phyloP scores from a whole-genome alignment of 2,797 vertebrate species.

The Lutjanus campechanus region DNA sequence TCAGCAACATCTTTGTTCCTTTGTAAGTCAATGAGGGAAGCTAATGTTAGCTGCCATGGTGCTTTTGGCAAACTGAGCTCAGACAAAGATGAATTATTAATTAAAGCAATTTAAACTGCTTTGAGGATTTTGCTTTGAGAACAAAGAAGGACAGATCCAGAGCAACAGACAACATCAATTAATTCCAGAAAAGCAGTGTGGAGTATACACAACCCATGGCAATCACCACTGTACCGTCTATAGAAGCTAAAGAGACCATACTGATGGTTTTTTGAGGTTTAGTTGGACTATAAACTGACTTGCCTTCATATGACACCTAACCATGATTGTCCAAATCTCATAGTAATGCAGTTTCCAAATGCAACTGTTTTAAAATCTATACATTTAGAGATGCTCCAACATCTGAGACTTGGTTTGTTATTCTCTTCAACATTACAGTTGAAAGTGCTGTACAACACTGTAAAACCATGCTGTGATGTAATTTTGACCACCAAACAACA shows the following conservation, averaged over 20 bases:
- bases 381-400: neutral
- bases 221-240: neutral
- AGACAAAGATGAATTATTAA: slow-evolving; percentile 67
- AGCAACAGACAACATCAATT: slow-evolving; percentile 52
- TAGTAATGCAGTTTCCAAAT: neutral
- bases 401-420: neutral
- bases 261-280: neutral
- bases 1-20: slow-evolving; percentile 41
- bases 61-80: slow-evolving; percentile 59
- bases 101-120: slow-evolving; percentile 58
- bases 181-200: slow-evolving; percentile 35
- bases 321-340: neutral
- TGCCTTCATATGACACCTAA: neutral
- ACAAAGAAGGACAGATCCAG: slow-evolving; percentile 44
- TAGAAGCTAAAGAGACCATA: neutral
- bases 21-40: slow-evolving; percentile 41
- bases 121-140: slow-evolving; percentile 58
- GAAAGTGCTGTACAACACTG: too few species aligned
- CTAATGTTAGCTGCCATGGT: slow-evolving; percentile 43
- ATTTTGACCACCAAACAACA: too few species aligned
- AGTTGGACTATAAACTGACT: neutral
- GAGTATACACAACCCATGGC: slow-evolving; percentile 7
- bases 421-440: neutral
- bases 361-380: neutral
- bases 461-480: too few species aligned